phyloP scores from a whole-genome alignment of 1,140 invertebrate genomes.

The Drosophila micromelanica region DNA sequence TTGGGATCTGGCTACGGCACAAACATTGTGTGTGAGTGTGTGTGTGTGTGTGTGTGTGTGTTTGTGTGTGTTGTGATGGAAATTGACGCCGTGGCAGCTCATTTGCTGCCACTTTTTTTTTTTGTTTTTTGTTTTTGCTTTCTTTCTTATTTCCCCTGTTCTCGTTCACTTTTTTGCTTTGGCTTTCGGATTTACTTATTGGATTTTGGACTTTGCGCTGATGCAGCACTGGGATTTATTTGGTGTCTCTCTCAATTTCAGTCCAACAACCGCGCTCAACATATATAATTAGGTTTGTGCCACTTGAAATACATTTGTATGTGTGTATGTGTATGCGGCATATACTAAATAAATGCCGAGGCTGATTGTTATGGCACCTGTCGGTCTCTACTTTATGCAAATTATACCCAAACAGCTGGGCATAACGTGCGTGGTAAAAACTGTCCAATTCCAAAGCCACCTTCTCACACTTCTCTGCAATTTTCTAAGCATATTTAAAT shows the following conservation, averaged over 20 bases:
- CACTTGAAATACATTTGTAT: slow-evolving; percentile 46
- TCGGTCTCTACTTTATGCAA: slow-evolving; percentile 8
- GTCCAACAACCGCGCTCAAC: slow-evolving; percentile 27
- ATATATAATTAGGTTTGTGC: slow-evolving; percentile 68
- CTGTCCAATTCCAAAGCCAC: background rate
- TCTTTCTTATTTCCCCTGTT: slow-evolving; percentile 12
- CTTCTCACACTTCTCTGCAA: background rate
- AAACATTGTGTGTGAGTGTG: background rate
- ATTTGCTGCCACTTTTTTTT: slow-evolving; percentile 24
- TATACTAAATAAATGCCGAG: slow-evolving; percentile 10
- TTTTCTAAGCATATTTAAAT: slow-evolving; percentile 64
- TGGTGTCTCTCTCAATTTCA: slow-evolving; percentile 33
- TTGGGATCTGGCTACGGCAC: slow-evolving; percentile 19
- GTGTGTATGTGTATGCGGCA: background rate
- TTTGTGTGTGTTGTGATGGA: slow-evolving; percentile 7
- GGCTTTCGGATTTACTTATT: slow-evolving; percentile 72
- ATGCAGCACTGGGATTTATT: slow-evolving; percentile 67
- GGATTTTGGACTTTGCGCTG: slow-evolving; percentile 77
- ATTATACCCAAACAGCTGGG: background rate
- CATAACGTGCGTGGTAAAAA: background rate
- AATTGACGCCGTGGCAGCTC: slow-evolving; percentile 39
- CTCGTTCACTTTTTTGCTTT: slow-evolving; percentile 23
- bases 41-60: too few species aligned
- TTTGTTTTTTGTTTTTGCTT: slow-evolving; percentile 17
- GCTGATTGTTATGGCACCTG: slow-evolving; percentile 6